Evolutionary conservation across 2,888 invertebrate genomes (phyloP).

Genomic region (Rhagium mordax): DNA sequence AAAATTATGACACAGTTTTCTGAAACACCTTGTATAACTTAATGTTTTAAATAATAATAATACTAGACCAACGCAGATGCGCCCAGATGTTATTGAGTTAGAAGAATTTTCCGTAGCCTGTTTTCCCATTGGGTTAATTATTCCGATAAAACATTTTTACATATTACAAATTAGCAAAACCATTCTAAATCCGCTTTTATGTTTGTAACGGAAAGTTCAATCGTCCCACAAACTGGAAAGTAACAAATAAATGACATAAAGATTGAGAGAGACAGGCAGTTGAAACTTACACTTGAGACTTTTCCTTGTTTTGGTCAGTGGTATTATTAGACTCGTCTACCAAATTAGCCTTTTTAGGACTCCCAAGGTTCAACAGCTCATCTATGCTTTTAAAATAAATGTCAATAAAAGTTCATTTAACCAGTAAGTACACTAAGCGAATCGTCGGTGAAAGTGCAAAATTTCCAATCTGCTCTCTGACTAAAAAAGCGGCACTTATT

Average conservation of each 20-base stretch:
- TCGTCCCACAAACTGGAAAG: not conserved
- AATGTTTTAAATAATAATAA: no score
- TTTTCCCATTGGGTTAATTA: no score
- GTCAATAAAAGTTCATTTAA: not conserved
- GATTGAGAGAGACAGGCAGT: no score
- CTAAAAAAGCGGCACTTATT: not conserved
- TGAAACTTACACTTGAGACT: no score
- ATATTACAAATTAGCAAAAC: not conserved
- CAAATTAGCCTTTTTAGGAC: not conserved
- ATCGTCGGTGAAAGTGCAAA: not conserved
- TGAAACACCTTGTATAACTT: no score
- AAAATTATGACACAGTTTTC: no score
- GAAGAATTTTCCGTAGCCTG: no score
- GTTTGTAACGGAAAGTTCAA: not conserved
- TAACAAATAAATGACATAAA: no score
- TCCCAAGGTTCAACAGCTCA: constrained; percentile 1
- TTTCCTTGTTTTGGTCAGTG: not conserved
- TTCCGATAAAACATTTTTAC: no score
- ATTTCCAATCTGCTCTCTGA: not conserved
- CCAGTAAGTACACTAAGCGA: not conserved
- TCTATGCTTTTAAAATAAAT: not conserved
- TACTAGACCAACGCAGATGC: no score
- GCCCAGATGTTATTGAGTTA: no score
- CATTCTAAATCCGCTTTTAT: constrained; percentile 7
- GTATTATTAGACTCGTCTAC: not conserved